phyloP scores from a whole-genome alignment of 1,140 invertebrate species.

The Leptinotarsa undecemlineata region DNA sequence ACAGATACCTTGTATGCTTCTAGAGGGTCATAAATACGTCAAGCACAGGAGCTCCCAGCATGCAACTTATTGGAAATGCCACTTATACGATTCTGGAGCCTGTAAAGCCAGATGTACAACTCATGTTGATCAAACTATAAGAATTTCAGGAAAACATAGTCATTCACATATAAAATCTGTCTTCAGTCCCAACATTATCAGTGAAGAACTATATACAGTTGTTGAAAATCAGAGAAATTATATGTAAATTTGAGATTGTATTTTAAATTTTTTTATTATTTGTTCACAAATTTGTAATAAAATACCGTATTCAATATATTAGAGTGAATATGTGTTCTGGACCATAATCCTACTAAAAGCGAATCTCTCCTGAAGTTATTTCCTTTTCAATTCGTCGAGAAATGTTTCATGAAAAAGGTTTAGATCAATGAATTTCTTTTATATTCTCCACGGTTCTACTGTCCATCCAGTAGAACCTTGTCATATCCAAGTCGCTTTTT shows the following conservation, averaged over 20 bases:
- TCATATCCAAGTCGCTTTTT: too few relatives aligned
- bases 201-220: slow-evolving; percentile 14
- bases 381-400: too few relatives aligned
- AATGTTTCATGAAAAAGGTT: too few relatives aligned
- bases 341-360: too few relatives aligned
- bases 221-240: not conserved
- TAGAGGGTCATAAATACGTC: slow-evolving; percentile 44
- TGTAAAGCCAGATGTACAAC: slow-evolving; percentile 47
- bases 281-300: too few relatives aligned
- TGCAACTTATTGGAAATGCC: slow-evolving; percentile 50
- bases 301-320: too few relatives aligned
- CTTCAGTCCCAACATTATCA: not conserved
- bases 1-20: slow-evolving; percentile 38
- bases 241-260: too few relatives aligned
- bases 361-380: too few relatives aligned
- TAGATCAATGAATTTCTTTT: not conserved
- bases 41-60: slow-evolving; percentile 46
- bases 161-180: slow-evolving; percentile 23
- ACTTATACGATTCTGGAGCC: slow-evolving; percentile 41
- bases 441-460: too few relatives aligned
- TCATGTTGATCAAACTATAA: slow-evolving; percentile 42
- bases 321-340: too few relatives aligned
- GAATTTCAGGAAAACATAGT: slow-evolving; percentile 39
- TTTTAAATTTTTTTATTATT: too few relatives aligned
- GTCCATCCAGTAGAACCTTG: too few relatives aligned